Evolutionary conservation across 2,888 invertebrate genomes (phyloP).

Genomic region (Eristalis arbustorum): DNA sequence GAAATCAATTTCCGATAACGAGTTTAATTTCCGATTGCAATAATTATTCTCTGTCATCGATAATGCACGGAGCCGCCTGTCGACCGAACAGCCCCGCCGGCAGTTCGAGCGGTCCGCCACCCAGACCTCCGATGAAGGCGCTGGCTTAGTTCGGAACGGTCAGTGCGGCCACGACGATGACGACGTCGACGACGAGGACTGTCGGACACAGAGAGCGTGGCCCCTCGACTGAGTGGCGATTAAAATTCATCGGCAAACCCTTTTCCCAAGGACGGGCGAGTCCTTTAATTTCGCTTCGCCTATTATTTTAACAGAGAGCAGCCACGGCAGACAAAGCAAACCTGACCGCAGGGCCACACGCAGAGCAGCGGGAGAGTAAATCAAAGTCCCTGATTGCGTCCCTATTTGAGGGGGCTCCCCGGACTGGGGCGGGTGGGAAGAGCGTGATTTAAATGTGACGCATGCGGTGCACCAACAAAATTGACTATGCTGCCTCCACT

Average conservation of each 20-base stretch:
- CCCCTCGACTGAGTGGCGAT: slow-evolving; percentile 6
- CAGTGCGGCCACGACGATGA: not conserved
- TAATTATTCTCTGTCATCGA: slow-evolving; percentile 75
- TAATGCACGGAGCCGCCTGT: slow-evolving; percentile 53
- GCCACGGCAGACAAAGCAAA: not conserved
- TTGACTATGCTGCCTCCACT: slow-evolving; percentile 32
- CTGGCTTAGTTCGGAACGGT: slow-evolving; percentile 21
- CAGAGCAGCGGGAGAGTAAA: slow-evolving; percentile 27
- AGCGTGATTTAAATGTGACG: slow-evolving; percentile 66
- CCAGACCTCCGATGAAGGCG: slow-evolving; percentile 10
- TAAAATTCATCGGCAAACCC: slow-evolving; percentile 36
- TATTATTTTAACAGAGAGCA: slow-evolving; percentile 64
- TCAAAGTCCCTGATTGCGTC: slow-evolving; percentile 61
- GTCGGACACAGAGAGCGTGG: not conserved
- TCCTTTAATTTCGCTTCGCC: slow-evolving; percentile 54
- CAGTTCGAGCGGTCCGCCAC: not conserved
- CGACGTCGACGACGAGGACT: too few species aligned
- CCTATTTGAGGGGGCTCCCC: not conserved
- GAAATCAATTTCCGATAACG: slow-evolving; percentile 78
- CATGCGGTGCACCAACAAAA: slow-evolving; percentile 60
- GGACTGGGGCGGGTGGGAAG: not conserved
- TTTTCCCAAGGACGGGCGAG: not conserved
- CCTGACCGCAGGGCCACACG: not conserved
- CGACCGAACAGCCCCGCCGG: too few species aligned
- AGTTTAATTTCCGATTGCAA: slow-evolving; percentile 79